Base-by-base conservation (phyloP, 1,140 invertebrate species). In the Tetranychus urticae region DNA sequence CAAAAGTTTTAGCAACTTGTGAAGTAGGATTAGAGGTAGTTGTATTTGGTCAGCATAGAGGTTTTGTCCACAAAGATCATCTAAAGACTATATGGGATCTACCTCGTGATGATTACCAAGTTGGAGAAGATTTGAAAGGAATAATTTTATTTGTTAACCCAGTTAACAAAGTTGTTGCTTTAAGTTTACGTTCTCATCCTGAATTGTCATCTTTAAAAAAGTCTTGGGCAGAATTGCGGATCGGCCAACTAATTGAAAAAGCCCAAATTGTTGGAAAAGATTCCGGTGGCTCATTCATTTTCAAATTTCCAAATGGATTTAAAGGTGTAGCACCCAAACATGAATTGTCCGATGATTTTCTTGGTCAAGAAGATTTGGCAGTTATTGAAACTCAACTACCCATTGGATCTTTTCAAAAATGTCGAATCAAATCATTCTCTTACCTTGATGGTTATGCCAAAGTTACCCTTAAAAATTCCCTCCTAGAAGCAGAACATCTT, bases 11-110 rank as follows among this genome's bases (percentile, higher is more conserved):
- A 2, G 58, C 55, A 10, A 68, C 74, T 58, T 73, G 75, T 55
- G 71, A 69, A 1, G 70, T 70, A 14, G 80, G 80, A 3, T 69
- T 82, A 7, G 69, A 79, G 35, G 60, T 83, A 4, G 70, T 73
- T 52, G 69, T 82, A 4, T 68, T 71, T 13, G 74, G 76, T 37
- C 71, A 71, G 35, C 58, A 71, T 1, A 75, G 72, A 42, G 81
- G 78, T n/a, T 76, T 79, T 63, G 71, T 82, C 2, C 70, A 76
- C 1, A 70, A 77, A 39, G 73, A 71, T 60, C 72, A 73, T 54
- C 73, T 76, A 0, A 70, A 71, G 1, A 65, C 76, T 1, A 70
- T 76, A 46, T 57, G 64, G 64, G 42, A 59, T 52, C 31, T 50
- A 31, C 47, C 56, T 14, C 50, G 58, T 56, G 56, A 61, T 35